Conservation (phyloP, 2,888 invertebrate genomes). For the Rhorus exstirpatorius region DNA sequence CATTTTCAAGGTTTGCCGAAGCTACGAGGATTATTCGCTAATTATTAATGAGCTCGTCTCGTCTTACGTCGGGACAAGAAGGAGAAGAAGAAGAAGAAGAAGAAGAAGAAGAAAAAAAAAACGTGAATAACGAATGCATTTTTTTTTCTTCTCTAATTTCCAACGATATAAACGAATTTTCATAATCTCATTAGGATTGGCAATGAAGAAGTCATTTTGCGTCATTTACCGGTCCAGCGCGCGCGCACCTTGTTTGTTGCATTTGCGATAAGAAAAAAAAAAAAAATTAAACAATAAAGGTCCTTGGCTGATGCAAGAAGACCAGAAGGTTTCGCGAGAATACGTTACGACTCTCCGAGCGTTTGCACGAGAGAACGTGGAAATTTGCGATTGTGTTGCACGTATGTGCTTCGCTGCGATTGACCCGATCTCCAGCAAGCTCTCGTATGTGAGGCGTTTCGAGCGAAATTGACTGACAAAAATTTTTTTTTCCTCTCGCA, state of each 20-base stretch:
- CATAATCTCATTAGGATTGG: conserved; percentile 75
- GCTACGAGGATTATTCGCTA: background rate
- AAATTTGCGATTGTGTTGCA: conserved; percentile 37
- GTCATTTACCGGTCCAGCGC: conserved; percentile 84
- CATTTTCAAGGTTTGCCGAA: conserved; percentile 39
- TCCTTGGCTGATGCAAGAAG: conserved; percentile 85
- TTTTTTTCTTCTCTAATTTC: conserved; percentile 36
- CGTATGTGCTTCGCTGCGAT: background rate
- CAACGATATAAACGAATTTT: conserved; percentile 60
- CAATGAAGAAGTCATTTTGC: conserved; percentile 80
- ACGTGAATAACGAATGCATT: conserved; percentile 34
- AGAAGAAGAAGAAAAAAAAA: background rate
- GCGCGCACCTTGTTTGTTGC: conserved; percentile 79
- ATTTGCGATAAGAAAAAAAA: conserved; percentile 77
- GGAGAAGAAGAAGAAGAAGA: background rate
- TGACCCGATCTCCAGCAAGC: conserved; percentile 40
- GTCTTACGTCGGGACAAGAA: background rate
- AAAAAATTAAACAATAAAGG: conserved; percentile 69
- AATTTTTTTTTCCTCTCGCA: too few species aligned
- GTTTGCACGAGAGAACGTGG: conserved; percentile 9
- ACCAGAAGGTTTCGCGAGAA: conserved; percentile 81
- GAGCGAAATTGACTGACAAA: too few species aligned
- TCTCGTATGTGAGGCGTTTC: background rate
- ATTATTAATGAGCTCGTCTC: conserved; percentile 36
- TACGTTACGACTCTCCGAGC: background rate